Percentiles rank a stretch among this genome's conserved stretches.
Evolutionary conservation across 2,113 vertebrate species (phyloP).

Genomic region (Jacana jacana): DNA sequence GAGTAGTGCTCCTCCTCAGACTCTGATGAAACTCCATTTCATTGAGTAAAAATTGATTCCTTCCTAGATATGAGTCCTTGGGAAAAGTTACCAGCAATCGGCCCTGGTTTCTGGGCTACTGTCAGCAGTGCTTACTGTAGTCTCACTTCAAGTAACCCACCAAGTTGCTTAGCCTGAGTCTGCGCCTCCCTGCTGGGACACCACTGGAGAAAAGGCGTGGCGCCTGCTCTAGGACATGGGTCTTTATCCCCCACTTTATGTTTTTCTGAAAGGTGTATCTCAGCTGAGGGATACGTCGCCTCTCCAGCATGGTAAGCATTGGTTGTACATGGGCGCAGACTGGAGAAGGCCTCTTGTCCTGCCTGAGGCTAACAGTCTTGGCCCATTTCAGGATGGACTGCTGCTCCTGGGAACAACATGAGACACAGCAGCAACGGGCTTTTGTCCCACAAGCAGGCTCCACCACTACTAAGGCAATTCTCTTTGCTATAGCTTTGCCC

Average conservation of each 20-base stretch:
- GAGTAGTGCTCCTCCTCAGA: neutral
- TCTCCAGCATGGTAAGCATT: neutral
- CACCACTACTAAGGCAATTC: neutral
- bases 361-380: neutral
- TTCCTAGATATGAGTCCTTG: neutral
- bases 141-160: neutral
- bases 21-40: neutral
- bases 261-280: neutral
- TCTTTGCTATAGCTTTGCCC: neutral
- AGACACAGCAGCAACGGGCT: neutral
- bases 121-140: neutral
- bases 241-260: neutral
- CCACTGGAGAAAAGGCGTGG: neutral
- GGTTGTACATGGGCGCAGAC: neutral
- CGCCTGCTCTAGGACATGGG: neutral
- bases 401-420: neutral
- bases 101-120: neutral
- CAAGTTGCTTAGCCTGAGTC: neutral
- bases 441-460: neutral
- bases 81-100: neutral
- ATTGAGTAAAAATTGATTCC: neutral
- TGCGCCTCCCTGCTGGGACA: neutral
- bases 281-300: neutral
- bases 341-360: neutral
- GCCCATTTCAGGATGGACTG: neutral